Evolutionary conservation across 30 jellyfish, hydroid and myxozoan species (phyloP).

Genomic region (Turritopsis dohrnii): DNA sequence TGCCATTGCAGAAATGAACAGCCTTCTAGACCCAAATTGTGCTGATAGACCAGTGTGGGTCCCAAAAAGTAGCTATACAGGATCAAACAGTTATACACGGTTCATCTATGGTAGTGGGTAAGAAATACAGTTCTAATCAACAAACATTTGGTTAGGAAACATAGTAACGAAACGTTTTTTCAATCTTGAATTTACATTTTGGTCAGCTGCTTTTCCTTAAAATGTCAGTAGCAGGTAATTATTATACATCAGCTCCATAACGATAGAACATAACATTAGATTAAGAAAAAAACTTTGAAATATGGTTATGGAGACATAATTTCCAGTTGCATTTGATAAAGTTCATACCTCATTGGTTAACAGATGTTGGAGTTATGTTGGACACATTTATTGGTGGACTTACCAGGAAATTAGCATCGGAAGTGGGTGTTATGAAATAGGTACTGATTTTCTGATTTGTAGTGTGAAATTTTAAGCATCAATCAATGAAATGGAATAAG

Average conservation of each 20-base stretch:
- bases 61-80: neutral
- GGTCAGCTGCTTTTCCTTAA: no score
- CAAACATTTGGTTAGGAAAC: no score
- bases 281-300: no score
- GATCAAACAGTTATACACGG: neutral
- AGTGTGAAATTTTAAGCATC: no score
- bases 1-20: neutral
- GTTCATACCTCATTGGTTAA: neutral
- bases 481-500: no score
- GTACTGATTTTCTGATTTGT: neutral
- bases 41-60: neutral
- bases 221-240: no score
- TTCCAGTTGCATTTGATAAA: neutral
- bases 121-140: no score
- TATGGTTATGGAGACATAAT: no score
- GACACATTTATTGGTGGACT: neutral
- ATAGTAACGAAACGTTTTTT: no score
- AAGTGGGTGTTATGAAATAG: neutral
- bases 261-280: no score
- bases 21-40: neutral
- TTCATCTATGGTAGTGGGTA: neutral
- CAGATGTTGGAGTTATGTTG: neutral
- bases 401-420: neutral
- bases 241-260: no score
- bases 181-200: no score